A percentile compares a stretch with the other conserved stretches of the same genome.
Evolutionary conservation across 2,113 vertebrate species (phyloP).

Genomic region (Mellivora capensis): DNA sequence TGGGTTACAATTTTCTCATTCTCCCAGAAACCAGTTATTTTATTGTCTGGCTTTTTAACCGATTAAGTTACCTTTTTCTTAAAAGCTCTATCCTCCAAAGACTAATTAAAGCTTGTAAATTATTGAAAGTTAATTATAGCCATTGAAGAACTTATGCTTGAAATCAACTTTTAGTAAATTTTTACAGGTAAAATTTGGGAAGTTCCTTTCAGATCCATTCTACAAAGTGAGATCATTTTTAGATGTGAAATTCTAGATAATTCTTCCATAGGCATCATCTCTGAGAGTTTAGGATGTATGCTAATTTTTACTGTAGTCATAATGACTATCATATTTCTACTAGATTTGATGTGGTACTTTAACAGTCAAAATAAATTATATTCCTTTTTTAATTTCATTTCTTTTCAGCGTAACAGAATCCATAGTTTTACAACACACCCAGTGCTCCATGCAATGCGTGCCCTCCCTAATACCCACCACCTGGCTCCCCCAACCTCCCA

Average conservation of each 20-base stretch:
- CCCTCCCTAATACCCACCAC: too few species aligned
- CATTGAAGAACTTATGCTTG: background rate
- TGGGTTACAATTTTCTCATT: background rate
- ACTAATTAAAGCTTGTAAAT: background rate
- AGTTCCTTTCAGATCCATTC: background rate
- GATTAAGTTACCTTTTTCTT: background rate
- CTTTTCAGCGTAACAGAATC: too few species aligned
- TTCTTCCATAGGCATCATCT: background rate
- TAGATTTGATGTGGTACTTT: background rate
- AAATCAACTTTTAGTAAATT: background rate
- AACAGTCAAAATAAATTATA: background rate
- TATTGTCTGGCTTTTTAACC: background rate
- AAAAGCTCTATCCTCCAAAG: slow-evolving; percentile 21
- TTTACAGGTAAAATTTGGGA: background rate
- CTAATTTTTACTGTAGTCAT: background rate
- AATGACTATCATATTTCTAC: background rate
- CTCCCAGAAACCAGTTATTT: background rate
- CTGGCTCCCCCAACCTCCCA: too few species aligned
- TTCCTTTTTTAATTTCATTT: background rate
- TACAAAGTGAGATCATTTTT: background rate
- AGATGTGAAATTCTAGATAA: background rate
- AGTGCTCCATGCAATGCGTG: too few species aligned
- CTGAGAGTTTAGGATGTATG: background rate
- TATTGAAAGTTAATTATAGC: background rate
- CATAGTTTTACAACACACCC: too few species aligned